Evolutionary conservation across 1,140 invertebrate species (phyloP).

Genomic region (Lepidurus apus): DNA sequence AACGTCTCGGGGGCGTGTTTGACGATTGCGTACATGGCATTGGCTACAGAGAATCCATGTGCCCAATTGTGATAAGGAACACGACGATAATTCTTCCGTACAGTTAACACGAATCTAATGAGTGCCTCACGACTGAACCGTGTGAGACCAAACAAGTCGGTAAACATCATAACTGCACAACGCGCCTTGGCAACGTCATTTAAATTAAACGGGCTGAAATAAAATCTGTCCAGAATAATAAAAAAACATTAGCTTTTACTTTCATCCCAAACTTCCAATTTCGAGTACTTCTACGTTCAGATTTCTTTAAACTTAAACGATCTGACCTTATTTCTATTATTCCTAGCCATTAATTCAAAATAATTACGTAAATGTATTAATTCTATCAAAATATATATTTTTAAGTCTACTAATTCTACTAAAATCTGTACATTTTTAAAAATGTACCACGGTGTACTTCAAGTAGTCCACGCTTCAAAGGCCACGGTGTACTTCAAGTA

Average conservation of each 20-base stretch:
- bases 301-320: too few species aligned
- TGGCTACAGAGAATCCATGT: constrained; percentile 77
- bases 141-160: constrained; percentile 59
- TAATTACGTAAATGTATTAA: too few species aligned
- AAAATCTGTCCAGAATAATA: constrained; percentile 51
- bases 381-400: too few species aligned
- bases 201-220: constrained; percentile 64
- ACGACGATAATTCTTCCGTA: constrained; percentile 72
- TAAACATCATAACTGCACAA: constrained; percentile 70
- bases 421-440: too few species aligned
- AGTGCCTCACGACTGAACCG: constrained; percentile 58
- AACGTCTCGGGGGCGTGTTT: constrained; percentile 55
- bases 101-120: constrained; percentile 68
- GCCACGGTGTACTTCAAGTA: too few species aligned
- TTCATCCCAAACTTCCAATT: neutral
- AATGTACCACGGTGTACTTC: too few species aligned
- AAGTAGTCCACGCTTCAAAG: too few species aligned
- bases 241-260: constrained; percentile 32
- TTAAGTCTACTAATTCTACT: too few species aligned
- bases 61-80: constrained; percentile 82
- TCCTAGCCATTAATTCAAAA: too few species aligned
- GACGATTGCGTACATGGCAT: constrained; percentile 71
- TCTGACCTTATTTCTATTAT: too few species aligned
- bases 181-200: constrained; percentile 63
- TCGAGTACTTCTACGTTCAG: too few species aligned